Percentiles rank a stretch among this genome's conserved stretches.
These are phyloP conservation scores for Chloropsis cyanopogon DNA, from an alignment of 2,113 vertebrate genomes.

Conservation along the genomic window DNA sequence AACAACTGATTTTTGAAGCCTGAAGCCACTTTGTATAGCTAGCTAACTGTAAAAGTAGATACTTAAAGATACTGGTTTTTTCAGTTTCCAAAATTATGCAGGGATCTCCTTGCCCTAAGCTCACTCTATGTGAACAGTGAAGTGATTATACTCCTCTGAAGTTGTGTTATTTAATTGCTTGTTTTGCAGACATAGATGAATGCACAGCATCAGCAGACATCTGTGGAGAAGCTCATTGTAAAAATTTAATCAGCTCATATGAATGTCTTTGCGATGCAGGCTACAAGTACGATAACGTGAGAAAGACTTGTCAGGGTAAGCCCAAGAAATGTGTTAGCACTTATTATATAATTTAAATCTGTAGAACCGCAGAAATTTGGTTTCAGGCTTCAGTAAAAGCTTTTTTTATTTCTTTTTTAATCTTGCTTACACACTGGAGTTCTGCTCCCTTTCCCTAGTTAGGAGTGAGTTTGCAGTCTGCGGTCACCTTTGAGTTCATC, in stretches of 20 bases:
- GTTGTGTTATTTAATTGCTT: neutral
- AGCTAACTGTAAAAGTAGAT: neutral
- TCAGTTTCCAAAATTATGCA: neutral
- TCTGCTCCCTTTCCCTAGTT: neutral
- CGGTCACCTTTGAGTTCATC: neutral
- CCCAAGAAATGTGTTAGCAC: neutral
- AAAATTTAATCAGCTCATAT: constrained; percentile 81
- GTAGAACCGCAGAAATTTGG: neutral
- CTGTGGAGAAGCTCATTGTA: constrained; percentile 86
- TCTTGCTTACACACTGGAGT: neutral
- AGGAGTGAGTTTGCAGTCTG: neutral
- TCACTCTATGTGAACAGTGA: neutral
- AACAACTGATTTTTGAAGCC: neutral
- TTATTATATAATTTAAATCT: neutral
- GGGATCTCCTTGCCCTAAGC: neutral
- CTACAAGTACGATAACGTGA: constrained; percentile 78
- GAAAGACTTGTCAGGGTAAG: constrained; percentile 85
- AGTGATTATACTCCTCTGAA: neutral
- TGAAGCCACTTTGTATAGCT: neutral
- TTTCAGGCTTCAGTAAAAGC: neutral
- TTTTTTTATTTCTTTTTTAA: neutral
- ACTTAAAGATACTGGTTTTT: neutral
- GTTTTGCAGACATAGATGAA: constrained; percentile 86
- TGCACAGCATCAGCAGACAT: constrained; percentile 72
- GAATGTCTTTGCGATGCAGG: constrained; percentile 85